A percentile compares a stretch with the other conserved stretches of the same genome.
Evolutionary conservation across 2,113 vertebrate genomes (phyloP).

Genomic region (Urocynchramus pylzowi): DNA sequence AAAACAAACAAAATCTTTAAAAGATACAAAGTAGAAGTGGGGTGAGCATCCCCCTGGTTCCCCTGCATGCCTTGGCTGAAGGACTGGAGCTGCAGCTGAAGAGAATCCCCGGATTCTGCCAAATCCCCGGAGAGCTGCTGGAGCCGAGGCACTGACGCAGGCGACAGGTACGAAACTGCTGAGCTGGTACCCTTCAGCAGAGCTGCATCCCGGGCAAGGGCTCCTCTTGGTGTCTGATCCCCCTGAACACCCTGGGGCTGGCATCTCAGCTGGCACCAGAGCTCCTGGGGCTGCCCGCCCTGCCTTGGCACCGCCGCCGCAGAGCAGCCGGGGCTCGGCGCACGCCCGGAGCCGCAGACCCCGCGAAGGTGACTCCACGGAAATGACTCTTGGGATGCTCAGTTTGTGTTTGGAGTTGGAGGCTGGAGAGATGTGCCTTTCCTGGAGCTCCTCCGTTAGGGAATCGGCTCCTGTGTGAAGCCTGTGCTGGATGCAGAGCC

Average conservation of each 20-base stretch:
- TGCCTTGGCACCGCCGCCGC: neutral
- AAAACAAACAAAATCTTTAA: neutral
- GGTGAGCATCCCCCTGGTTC: neutral
- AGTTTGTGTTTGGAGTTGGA: rapidly evolving
- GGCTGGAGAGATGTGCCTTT: neutral
- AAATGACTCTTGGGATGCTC: neutral
- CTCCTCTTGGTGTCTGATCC: neutral
- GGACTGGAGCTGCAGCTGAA: neutral
- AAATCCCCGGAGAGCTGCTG: too few relatives aligned
- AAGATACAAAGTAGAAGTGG: neutral
- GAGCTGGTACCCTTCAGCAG: neutral
- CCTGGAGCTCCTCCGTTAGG: rapidly evolving
- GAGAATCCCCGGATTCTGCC: rapidly evolving
- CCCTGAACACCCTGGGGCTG: neutral
- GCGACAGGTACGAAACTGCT: neutral
- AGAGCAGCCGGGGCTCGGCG: rapidly evolving
- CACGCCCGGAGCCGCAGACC: rapidly evolving
- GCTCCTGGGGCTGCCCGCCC: neutral
- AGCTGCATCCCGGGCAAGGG: neutral
- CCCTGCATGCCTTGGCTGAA: neutral
- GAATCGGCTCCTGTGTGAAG: neutral
- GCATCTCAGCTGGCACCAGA: neutral
- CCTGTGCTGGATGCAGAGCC: neutral
- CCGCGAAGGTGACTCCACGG: neutral
- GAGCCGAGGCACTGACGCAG: neutral